Percentiles rank a stretch among this genome's conserved stretches.
phyloP scores from a whole-genome alignment of 2,888 invertebrate species.

The Sicus ferrugineus region DNA sequence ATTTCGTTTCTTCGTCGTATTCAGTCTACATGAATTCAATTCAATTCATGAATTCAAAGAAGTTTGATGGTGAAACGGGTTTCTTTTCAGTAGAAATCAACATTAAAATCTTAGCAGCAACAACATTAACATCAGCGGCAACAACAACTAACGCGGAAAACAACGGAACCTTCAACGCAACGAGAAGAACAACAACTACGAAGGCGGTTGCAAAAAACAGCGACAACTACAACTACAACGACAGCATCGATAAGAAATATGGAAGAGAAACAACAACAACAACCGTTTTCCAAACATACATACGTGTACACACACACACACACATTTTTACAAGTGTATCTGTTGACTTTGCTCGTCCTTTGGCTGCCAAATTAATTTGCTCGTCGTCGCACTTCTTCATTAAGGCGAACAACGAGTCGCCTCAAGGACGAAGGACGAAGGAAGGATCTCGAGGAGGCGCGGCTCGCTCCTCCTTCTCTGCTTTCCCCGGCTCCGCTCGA shows the following conservation, averaged over 20 bases:
- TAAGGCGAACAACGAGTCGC: not conserved
- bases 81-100: too few relatives aligned
- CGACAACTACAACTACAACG: not conserved
- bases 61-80: too few relatives aligned
- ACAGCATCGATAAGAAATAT: not conserved
- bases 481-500: too few relatives aligned
- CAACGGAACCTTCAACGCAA: not conserved
- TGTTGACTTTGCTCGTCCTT: not conserved
- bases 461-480: too few relatives aligned
- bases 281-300: not conserved
- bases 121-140: not conserved
- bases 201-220: not conserved
- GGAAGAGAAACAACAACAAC: not conserved
- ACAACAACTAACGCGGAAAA: not conserved
- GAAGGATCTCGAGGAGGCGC: too few relatives aligned
- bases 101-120: too few relatives aligned
- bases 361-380: constrained; percentile 18
- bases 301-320: not conserved
- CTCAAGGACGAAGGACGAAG: too few relatives aligned
- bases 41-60: too few relatives aligned
- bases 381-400: constrained; percentile 4
- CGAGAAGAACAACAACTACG: not conserved
- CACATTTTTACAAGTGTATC: not conserved
- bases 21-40: too few relatives aligned
- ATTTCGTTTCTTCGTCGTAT: too few relatives aligned